Conservation (phyloP, 2,113 vertebrate species). For the Telmatochromis bifrenatus region DNA sequence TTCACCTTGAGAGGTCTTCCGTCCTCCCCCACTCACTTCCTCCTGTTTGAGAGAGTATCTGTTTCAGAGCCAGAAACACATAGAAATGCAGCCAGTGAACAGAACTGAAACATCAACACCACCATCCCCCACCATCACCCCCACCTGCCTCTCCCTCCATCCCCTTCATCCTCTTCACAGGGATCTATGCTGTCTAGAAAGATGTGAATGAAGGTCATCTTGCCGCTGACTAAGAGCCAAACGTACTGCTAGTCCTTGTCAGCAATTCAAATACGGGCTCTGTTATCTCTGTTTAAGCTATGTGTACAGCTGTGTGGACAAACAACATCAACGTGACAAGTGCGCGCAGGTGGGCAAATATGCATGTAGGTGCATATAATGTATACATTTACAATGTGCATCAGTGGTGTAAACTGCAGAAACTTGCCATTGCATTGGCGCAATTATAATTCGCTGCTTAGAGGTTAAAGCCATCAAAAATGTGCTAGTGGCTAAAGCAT, state of each 20-base stretch:
- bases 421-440: background rate
- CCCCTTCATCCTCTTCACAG: constrained; percentile 7
- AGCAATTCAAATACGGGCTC: constrained; percentile 30
- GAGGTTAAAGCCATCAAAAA: background rate
- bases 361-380: background rate
- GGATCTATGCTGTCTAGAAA: constrained; percentile 28
- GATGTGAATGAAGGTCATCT: constrained; percentile 57
- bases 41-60: constrained; percentile 34
- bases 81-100: constrained; percentile 23
- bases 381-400: background rate
- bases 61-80: constrained; percentile 38
- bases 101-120: constrained; percentile 13
- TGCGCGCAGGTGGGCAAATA: background rate
- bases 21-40: background rate
- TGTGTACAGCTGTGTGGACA: constrained; percentile 46
- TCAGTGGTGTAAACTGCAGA: background rate
- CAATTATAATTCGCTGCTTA: constrained; percentile 24
- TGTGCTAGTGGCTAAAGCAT: background rate
- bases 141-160: background rate
- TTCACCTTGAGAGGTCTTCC: constrained; percentile 43
- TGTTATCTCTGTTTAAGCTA: constrained; percentile 18
- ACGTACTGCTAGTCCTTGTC: constrained; percentile 17
- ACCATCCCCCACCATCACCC: background rate
- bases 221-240: constrained; percentile 38
- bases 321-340: background rate